These are phyloP conservation scores for Tympanoctomys barrerae DNA, from an alignment of 2,797 vertebrate genomes.

Conservation along the genomic window DNA sequence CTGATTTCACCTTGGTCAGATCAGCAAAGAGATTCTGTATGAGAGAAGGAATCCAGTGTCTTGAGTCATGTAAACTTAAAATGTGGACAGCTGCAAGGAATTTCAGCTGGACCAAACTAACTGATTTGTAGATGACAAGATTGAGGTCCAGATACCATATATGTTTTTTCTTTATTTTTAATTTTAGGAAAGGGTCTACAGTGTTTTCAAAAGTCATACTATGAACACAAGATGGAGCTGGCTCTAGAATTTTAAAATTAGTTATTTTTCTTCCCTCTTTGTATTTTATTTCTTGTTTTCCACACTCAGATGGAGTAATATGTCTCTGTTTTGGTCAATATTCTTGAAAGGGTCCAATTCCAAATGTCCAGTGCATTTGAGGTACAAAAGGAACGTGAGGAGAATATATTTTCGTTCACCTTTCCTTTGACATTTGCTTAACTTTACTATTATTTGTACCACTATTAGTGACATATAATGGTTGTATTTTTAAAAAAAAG, in stretches of 20 bases:
- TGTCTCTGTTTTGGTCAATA: not conserved
- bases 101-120: not conserved
- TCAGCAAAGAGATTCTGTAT: not conserved
- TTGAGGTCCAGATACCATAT: not conserved
- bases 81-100: not conserved
- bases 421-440: not conserved
- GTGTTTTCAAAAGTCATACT: not conserved
- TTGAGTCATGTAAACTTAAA: not conserved
- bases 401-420: not conserved
- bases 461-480: not conserved
- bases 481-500: not conserved
- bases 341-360: not conserved
- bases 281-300: slow-evolving; percentile 6
- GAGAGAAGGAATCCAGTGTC: not conserved
- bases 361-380: not conserved
- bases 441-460: not conserved
- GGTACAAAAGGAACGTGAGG: not conserved
- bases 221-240: not conserved
- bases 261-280: not conserved
- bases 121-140: not conserved
- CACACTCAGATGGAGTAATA: not conserved
- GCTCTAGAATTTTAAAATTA: not conserved
- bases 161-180: not conserved
- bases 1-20: not conserved
- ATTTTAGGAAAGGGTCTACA: too few species aligned